phyloP scores from a whole-genome alignment of 1,140 invertebrate genomes.

The Choristoneura fumiferana region DNA sequence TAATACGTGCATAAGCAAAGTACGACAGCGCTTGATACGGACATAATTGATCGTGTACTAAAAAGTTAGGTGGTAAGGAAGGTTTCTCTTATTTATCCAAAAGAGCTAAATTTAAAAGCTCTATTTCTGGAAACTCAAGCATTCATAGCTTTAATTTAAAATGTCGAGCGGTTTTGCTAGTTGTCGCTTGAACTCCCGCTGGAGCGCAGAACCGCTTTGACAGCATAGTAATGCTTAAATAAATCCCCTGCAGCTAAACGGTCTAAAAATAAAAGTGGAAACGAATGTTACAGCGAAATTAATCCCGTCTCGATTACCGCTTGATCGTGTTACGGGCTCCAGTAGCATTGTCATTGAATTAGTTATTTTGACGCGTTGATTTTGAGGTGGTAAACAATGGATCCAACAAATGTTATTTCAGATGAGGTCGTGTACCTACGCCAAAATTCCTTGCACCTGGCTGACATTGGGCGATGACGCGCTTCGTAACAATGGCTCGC shows the following conservation, averaged over 20 bases:
- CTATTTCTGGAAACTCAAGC: no score
- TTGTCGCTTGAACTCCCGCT: background rate
- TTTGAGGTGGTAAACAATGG: constrained; percentile 33
- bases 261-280: constrained; percentile 11
- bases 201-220: background rate
- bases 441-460: constrained; percentile 48
- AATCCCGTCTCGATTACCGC: background rate
- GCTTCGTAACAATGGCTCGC: constrained; percentile 19
- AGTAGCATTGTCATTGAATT: background rate
- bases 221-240: background rate
- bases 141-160: constrained; percentile 12
- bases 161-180: constrained; percentile 1
- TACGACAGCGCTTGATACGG: no score
- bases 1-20: no score
- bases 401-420: constrained; percentile 39
- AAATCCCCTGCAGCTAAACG: constrained; percentile 9
- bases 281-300: constrained; percentile 13
- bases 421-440: constrained; percentile 41
- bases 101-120: no score
- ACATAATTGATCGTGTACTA: no score
- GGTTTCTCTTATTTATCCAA: no score
- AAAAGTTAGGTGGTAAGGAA: no score
- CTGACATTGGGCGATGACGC: constrained; percentile 29
- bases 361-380: constrained; percentile 30
- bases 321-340: no score